These are phyloP conservation scores for Drosophila leontia DNA, from an alignment of 1,140 invertebrate species.

Conservation along the genomic window DNA sequence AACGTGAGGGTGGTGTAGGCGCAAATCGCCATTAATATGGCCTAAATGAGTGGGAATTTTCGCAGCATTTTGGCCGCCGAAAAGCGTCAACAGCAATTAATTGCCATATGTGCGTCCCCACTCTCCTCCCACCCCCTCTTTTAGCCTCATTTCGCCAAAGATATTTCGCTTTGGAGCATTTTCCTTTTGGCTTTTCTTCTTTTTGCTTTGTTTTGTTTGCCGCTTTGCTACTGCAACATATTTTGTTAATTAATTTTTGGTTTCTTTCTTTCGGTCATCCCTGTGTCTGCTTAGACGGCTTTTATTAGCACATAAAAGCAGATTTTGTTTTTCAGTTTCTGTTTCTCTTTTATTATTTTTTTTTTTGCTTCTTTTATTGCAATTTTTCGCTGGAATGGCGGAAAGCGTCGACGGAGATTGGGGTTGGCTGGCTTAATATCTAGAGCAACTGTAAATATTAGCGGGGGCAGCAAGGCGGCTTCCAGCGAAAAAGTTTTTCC, in stretches of 20 bases:
- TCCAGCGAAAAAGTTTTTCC: constrained; percentile 28
- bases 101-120: constrained; percentile 38
- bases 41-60: constrained; percentile 47
- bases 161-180: constrained; percentile 42
- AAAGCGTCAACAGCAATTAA: constrained; percentile 59
- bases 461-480: background rate
- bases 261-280: constrained; percentile 15
- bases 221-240: constrained; percentile 39
- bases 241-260: constrained; percentile 65
- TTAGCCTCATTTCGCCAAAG: background rate
- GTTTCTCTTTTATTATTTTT: background rate
- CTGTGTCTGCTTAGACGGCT: constrained; percentile 23
- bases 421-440: constrained; percentile 25
- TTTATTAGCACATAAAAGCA: constrained; percentile 60
- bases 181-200: background rate
- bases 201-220: constrained; percentile 9
- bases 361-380: constrained; percentile 37
- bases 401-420: background rate
- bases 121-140: background rate
- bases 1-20: background rate
- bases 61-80: constrained; percentile 21
- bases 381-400: constrained; percentile 34
- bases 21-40: constrained; percentile 49
- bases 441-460: constrained; percentile 30
- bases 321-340: constrained; percentile 39